These are phyloP conservation scores for Volucella inanis DNA, from an alignment of 2,888 invertebrate genomes.

Conservation along the genomic window DNA sequence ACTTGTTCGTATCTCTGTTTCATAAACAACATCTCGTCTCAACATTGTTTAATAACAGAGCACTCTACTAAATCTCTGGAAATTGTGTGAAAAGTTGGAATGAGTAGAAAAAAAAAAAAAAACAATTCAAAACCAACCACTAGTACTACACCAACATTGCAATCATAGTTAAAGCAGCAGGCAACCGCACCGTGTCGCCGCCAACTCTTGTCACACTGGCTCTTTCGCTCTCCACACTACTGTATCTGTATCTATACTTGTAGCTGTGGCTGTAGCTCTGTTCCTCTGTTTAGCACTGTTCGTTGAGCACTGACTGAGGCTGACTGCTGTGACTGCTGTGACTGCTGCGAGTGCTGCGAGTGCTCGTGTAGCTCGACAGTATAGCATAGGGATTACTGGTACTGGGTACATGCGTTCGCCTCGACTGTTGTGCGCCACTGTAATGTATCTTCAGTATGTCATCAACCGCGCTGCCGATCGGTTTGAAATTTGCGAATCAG, in stretches of 20 bases:
- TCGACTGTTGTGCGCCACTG: conserved; percentile 74
- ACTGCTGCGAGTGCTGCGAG: too few species aligned
- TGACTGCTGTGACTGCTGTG: conserved; percentile 18
- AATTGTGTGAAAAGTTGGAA: background rate
- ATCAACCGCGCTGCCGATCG: conserved; percentile 75
- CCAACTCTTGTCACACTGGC: conserved; percentile 67
- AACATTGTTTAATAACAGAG: conserved; percentile 62
- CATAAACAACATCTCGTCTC: conserved; percentile 23
- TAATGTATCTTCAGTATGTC: conserved; percentile 74
- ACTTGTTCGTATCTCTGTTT: conserved; percentile 29
- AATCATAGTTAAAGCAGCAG: conserved; percentile 13
- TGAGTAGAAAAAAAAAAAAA: background rate
- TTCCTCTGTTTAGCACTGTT: too few species aligned
- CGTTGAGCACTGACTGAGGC: conserved; percentile 3
- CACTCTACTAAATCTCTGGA: conserved; percentile 38
- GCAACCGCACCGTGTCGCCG: conserved; percentile 32
- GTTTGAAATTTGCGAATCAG: conserved; percentile 72
- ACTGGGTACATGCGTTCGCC: conserved; percentile 62
- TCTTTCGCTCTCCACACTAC: conserved; percentile 62
- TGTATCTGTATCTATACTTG: background rate
- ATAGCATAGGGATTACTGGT: conserved; percentile 33
- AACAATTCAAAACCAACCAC: conserved; percentile 4
- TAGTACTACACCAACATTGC: conserved; percentile 16
- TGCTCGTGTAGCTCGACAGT: background rate
- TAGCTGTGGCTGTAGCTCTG: background rate